These are phyloP conservation scores for Hepsetus odoe DNA, from an alignment of 2,113 vertebrate species.

Conservation along the genomic window DNA sequence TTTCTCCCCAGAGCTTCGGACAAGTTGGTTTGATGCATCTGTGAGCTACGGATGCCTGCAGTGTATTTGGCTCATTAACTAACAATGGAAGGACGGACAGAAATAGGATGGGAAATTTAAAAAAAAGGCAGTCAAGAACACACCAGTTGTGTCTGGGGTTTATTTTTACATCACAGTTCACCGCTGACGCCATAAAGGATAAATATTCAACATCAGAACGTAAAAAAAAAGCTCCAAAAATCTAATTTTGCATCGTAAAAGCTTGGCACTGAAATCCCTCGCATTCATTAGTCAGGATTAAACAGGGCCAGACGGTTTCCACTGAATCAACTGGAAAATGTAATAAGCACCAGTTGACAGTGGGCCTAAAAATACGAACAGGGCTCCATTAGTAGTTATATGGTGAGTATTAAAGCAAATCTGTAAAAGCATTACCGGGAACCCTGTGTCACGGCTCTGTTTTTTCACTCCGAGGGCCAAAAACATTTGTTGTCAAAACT, in stretches of 20 bases:
- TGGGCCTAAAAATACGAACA: constrained; percentile 57
- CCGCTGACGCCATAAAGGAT: constrained; percentile 13
- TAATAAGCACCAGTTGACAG: constrained; percentile 52
- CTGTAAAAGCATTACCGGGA: not conserved
- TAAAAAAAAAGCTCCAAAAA: constrained; percentile 55
- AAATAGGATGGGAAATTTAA: constrained; percentile 1
- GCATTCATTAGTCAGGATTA: constrained; percentile 54
- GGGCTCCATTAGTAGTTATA: constrained; percentile 2
- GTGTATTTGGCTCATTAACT: constrained; percentile 26
- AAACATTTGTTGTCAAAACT: not conserved
- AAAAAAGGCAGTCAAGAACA: not conserved
- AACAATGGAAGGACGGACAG: constrained; percentile 25
- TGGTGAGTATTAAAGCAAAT: not conserved
- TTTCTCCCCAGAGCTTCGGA: not conserved
- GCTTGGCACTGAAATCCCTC: constrained; percentile 17
- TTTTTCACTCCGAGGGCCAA: not conserved
- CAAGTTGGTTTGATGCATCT: constrained; percentile 5
- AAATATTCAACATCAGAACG: constrained; percentile 29
- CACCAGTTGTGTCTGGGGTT: constrained; percentile 24
- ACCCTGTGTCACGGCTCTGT: not conserved
- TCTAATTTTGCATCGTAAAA: constrained; percentile 57
- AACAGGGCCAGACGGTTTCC: constrained; percentile 45
- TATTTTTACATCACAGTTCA: constrained; percentile 59
- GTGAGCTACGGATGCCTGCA: not conserved
- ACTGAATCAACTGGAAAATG: constrained; percentile 64